Conservation (phyloP, 2,797 vertebrate species). For the Scomberomorus guttatus region DNA sequence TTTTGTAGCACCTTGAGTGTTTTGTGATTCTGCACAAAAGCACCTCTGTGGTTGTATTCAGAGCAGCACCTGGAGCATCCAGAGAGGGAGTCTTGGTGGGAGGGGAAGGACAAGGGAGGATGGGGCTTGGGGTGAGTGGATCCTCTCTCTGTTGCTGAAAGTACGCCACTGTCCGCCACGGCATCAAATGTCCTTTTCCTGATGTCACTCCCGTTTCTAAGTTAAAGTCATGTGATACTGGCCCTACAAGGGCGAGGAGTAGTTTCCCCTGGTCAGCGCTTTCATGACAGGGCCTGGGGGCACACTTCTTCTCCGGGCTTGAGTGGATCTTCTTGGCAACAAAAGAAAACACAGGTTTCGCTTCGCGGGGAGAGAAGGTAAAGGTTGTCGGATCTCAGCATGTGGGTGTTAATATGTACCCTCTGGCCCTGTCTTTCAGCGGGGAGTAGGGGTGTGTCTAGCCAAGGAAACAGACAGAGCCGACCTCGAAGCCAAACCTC, state of each 20-base stretch:
- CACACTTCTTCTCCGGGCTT: conserved; percentile 88
- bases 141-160: conserved; percentile 82
- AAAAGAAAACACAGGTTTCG: conserved; percentile 74
- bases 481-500: conserved; percentile 99
- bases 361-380: conserved; percentile 64
- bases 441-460: conserved; percentile 85
- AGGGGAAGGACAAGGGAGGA: conserved; percentile 43
- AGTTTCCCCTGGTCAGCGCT: conserved; percentile 84
- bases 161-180: conserved; percentile 88
- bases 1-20: conserved; percentile 90
- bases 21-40: conserved; percentile 90
- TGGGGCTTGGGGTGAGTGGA: conserved; percentile 63
- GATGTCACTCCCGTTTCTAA: conserved; percentile 86
- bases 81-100: conserved; percentile 78
- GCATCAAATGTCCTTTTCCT: conserved; percentile 87
- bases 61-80: conserved; percentile 91
- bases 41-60: conserved; percentile 87
- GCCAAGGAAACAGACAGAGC: conserved; percentile 98
- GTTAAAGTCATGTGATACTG: conserved; percentile 92
- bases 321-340: conserved; percentile 72
- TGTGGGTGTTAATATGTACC: conserved; percentile 76
- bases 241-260: conserved; percentile 88
- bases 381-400: conserved; percentile 69
- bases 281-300: conserved; percentile 84
- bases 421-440: conserved; percentile 83